These are phyloP conservation scores for Hippocampus abdominalis DNA, from an alignment of 2,113 vertebrate species.

Conservation along the genomic window DNA sequence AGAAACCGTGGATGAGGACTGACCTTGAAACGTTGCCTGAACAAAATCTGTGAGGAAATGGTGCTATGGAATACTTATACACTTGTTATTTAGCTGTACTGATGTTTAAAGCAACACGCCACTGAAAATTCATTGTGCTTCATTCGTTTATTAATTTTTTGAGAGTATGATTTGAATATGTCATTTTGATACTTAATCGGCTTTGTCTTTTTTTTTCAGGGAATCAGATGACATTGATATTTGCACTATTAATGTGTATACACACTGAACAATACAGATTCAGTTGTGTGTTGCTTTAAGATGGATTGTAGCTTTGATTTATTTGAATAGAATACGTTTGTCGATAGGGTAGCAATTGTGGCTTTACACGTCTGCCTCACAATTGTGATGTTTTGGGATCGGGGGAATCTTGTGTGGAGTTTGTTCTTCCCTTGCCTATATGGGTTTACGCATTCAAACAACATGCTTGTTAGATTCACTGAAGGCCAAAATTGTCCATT, in stretches of 20 bases:
- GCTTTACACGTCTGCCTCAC: not conserved
- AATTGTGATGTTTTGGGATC: not conserved
- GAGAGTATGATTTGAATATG: too few relatives aligned
- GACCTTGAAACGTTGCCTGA: not conserved
- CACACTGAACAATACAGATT: too few relatives aligned
- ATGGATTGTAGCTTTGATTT: constrained; percentile 6
- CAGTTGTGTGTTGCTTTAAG: not conserved
- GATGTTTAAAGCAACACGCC: too few relatives aligned
- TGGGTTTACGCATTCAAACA: not conserved
- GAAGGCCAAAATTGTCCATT: not conserved
- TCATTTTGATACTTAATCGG: too few relatives aligned
- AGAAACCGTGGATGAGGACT: constrained; percentile 38
- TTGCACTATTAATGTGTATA: too few relatives aligned
- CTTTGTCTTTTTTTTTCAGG: too few relatives aligned
- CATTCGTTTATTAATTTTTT: too few relatives aligned
- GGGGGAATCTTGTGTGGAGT: not conserved
- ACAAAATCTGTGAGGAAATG: not conserved
- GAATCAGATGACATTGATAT: too few relatives aligned
- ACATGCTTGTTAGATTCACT: not conserved
- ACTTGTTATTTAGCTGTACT: constrained; percentile 6
- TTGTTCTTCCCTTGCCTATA: not conserved
- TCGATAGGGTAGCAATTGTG: not conserved
- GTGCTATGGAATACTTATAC: constrained; percentile 11
- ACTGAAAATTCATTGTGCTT: too few relatives aligned
- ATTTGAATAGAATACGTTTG: not conserved